Base-by-base conservation (phyloP, 2,797 vertebrate genomes). In the Babyrousa celebensis region DNA sequence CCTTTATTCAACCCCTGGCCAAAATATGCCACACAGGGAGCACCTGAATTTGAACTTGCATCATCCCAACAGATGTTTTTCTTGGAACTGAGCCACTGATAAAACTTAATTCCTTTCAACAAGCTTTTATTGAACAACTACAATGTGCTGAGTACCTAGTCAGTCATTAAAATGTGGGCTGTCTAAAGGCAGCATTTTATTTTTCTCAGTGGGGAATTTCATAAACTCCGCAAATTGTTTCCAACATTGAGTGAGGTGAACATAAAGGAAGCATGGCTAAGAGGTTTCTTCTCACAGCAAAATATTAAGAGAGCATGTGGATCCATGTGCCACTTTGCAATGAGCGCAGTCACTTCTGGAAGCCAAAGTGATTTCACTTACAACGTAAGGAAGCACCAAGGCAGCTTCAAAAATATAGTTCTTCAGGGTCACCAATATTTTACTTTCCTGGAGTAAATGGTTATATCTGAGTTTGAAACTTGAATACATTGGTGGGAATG, bases 81-180 rank as follows among this genome's bases (percentile, higher is more conserved):
- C 94, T 97, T 98, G 96, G 95, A 91, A 27, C n/a, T 15, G 8
- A 83, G 65, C 78, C 89, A 92, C 32, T 1, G 36, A 62, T 92
- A 89, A 95, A 96, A 29, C 25, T 72, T 82, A 93, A 83, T 85
- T 96, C 93, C 80, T 94, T 97, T 96, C 96, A 97, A 88, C 87
- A 94, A 93, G 70, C 1, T 72, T 97, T 97, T 98, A 96, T 93
- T 98, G 94, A 97, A 94, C 96, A 97, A 89, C 96, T 97, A 97
- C 92, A 91, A 68, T 83, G 94, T 92, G 91, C 94, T 85, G 93
- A 96, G 78, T 67, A 25, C 63, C 85, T 89, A 74, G 29, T 92
- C 89, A 84, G 52, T 93, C 86, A 94, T 95, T 92, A 93, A 93
- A 71, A 95, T 21, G 3, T 32, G 23, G 71, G 8, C 58, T 36